Conservation (phyloP, 2,113 vertebrate genomes). For the Halcyon senegalensis region DNA sequence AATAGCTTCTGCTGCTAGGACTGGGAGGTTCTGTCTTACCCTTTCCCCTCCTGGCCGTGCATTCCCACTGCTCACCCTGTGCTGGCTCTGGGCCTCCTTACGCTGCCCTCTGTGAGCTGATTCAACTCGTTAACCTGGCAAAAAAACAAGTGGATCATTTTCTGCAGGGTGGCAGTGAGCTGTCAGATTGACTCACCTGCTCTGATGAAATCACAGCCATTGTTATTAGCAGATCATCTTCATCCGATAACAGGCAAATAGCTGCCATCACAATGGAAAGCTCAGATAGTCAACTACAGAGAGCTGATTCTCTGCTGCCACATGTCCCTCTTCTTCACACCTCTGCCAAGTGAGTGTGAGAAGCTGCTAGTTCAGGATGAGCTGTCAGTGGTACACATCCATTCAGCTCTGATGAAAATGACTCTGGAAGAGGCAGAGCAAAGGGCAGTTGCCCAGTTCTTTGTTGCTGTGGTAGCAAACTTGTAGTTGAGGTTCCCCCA, state of each 20-base stretch:
- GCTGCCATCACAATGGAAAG: neutral
- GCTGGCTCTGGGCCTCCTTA: neutral
- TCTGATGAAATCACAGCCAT: neutral
- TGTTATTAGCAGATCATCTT: neutral
- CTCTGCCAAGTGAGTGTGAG: neutral
- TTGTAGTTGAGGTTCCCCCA: neutral
- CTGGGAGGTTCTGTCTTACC: neutral
- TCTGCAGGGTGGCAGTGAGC: neutral
- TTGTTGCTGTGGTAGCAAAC: neutral
- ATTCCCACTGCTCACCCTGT: neutral
- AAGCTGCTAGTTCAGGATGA: neutral
- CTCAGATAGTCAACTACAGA: neutral
- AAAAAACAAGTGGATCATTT: neutral
- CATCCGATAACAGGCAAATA: neutral
- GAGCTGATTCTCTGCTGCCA: neutral
- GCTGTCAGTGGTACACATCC: neutral
- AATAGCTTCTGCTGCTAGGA: neutral
- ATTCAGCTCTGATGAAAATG: neutral
- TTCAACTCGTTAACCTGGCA: neutral
- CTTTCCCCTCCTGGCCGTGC: slow-evolving; percentile 26
- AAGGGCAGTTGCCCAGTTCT: neutral
- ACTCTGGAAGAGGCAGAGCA: neutral
- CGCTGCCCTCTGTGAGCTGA: neutral
- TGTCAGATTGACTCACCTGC: slow-evolving; percentile 6
- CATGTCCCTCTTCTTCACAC: neutral